Evolutionary conservation across 2,888 invertebrate species (phyloP), one percentile per base, ranked within the genome.

Genomic region (Eupithecia dodoneata): DNA sequence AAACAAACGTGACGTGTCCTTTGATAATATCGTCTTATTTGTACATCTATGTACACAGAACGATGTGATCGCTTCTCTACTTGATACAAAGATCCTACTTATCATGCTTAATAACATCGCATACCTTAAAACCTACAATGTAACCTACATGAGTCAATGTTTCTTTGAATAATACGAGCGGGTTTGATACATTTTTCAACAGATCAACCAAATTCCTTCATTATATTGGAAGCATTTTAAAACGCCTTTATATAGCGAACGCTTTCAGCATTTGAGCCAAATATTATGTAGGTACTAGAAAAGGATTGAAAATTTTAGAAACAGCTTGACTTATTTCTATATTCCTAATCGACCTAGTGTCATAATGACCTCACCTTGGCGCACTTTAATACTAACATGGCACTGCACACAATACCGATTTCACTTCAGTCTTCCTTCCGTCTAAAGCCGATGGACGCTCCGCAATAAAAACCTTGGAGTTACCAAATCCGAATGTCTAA

Each of bases 361-460:
- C 30, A 30, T 4, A 63, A 63, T 63, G 30, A 63, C 4, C 3
- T 2, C n/a, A 7, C 67, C 44, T 69, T 82, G 81, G 74, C 83
- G 85, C 86, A 87, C 79, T 86, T 89, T 93, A 93, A 94, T 93
- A 93, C 94, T 94, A 94, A 93, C 89, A 94, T 95, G 94, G 94
- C 94, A 95, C 94, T 90, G 85, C 84, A 93, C 88, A 94, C 93
- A 94, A 93, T 91, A 87, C 90, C 89, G 91, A 90, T 90, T 90
- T 87, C 86, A 87, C 89, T 89, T 94, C 94, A 94, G 94, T 94
- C 94, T 94, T 94, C 67, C 67, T 45, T 69, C 89, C 90, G 87
- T 88, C 88, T 87, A 84, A 85, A 88, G 86, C 85, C 83, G 84
- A 83, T 80, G 77, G 77, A 86, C 83, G 83, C 81, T 30, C 30